Conservation (phyloP, 2,113 vertebrate genomes). For the Loxodonta africana region DNA sequence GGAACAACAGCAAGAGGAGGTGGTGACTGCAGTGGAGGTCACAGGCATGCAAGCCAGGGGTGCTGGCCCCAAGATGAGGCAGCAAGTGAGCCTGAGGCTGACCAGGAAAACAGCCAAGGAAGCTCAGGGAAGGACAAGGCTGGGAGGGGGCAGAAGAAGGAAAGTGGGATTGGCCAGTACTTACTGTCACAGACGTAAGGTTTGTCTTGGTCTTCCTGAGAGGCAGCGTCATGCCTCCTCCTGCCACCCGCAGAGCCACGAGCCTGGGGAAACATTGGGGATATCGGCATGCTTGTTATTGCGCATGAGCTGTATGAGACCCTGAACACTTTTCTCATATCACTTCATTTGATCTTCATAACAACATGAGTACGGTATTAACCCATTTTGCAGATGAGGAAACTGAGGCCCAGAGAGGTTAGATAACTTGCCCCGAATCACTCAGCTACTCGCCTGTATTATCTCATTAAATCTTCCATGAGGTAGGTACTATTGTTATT, state of each 20-base stretch:
- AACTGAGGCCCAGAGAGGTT: background rate
- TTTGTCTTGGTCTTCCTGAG: constrained; percentile 96
- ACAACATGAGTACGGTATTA: background rate
- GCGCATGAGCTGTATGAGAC: fast-evolving
- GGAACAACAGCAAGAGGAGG: constrained; percentile 19
- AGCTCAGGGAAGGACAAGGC: background rate
- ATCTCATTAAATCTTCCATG: background rate
- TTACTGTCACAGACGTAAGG: constrained; percentile 99
- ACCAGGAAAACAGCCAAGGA: constrained; percentile 52
- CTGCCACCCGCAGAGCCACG: constrained; percentile 94
- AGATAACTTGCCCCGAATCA: background rate
- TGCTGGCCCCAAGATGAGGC: constrained; percentile 37
- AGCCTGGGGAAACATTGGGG: constrained; percentile 89
- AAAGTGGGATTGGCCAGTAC: constrained; percentile 83
- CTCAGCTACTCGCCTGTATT: background rate
- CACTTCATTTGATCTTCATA: background rate
- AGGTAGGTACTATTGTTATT: background rate
- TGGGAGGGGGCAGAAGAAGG: background rate
- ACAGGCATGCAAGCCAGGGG: constrained; percentile 63
- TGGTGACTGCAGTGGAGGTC: background rate
- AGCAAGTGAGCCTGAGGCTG: constrained; percentile 8
- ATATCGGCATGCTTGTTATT: background rate
- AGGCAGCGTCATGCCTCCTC: constrained; percentile 93
- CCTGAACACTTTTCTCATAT: fast-evolving
- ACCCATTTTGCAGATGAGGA: background rate